These are phyloP conservation scores for Masnerella sp. DNA, from an alignment of 2,888 invertebrate genomes.

Conservation along the genomic window DNA sequence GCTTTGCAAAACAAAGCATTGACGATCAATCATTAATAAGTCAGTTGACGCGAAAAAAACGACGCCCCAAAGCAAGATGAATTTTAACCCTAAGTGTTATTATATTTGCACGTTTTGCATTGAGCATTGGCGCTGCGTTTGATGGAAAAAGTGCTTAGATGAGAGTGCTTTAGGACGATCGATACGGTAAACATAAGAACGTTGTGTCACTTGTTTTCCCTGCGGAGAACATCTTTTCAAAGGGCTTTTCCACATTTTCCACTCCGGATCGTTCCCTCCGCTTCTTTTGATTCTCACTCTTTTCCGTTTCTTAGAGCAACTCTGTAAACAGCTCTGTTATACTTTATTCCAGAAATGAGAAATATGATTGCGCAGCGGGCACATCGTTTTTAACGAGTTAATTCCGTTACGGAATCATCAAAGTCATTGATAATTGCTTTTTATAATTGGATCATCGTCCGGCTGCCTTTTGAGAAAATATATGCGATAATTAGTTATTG, in stretches of 20 bases:
- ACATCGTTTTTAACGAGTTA: not conserved
- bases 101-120: conserved; percentile 34
- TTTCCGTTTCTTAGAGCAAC: conserved; percentile 34
- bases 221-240: conserved; percentile 60
- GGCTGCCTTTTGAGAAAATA: not conserved
- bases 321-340: conserved; percentile 39
- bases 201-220: conserved; percentile 53
- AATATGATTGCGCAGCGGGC: conserved; percentile 11
- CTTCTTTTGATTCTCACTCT: conserved; percentile 38
- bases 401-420: conserved; percentile 2
- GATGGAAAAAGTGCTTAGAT: conserved; percentile 47
- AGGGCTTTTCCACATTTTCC: conserved; percentile 54
- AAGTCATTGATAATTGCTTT: conserved; percentile 9
- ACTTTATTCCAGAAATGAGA: conserved; percentile 24
- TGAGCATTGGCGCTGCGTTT: conserved; percentile 34
- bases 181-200: conserved; percentile 60
- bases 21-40: conserved; percentile 20
- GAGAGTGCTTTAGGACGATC: conserved; percentile 54
- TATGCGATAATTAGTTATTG: not conserved
- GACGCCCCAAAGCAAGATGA: not conserved
- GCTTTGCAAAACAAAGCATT: conserved; percentile 23
- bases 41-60: not conserved
- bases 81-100: conserved; percentile 2
- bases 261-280: conserved; percentile 36
- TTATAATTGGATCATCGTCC: not conserved